phyloP scores from a whole-genome alignment of 92 coral and sea anemone species.

The Ricordea florida region DNA sequence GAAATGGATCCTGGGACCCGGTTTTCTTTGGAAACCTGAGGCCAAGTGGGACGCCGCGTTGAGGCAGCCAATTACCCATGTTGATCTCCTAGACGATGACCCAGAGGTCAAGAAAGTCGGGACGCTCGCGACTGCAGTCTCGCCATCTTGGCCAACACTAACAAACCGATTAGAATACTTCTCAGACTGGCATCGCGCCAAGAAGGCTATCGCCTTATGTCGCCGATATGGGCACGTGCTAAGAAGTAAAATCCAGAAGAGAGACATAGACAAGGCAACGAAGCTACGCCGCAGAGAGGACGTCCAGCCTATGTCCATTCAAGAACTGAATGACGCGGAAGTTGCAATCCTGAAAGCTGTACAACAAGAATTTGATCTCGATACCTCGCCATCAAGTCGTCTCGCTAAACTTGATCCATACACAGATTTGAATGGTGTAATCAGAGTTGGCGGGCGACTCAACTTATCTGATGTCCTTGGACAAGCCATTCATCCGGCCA shows the following conservation, averaged over 20 bases:
- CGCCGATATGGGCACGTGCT: not conserved
- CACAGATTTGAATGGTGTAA: not conserved
- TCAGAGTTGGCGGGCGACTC: constrained; percentile 13
- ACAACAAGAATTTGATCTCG: not conserved
- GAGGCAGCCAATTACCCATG: not conserved
- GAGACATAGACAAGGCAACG: not conserved
- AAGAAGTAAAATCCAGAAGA: not conserved
- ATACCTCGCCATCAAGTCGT: not conserved
- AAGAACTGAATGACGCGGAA: not conserved
- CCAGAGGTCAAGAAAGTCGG: constrained; percentile 43
- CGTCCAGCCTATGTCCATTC: too few species aligned
- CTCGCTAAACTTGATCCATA: constrained; percentile 31
- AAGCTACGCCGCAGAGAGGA: too few species aligned
- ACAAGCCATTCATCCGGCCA: not conserved
- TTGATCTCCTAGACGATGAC: constrained; percentile 9
- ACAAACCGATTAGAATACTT: constrained; percentile 28
- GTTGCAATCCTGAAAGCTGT: not conserved
- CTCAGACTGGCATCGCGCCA: constrained; percentile 49
- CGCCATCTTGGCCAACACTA: not conserved
- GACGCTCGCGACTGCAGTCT: not conserved
- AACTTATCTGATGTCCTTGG: not conserved
- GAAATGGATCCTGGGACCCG: constrained; percentile 36
- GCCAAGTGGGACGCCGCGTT: too few species aligned
- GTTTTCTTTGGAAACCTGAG: constrained; percentile 27
- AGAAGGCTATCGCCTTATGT: constrained; percentile 31